phyloP scores from a whole-genome alignment of 2,888 invertebrate species.

The Hypomecis atomaria region DNA sequence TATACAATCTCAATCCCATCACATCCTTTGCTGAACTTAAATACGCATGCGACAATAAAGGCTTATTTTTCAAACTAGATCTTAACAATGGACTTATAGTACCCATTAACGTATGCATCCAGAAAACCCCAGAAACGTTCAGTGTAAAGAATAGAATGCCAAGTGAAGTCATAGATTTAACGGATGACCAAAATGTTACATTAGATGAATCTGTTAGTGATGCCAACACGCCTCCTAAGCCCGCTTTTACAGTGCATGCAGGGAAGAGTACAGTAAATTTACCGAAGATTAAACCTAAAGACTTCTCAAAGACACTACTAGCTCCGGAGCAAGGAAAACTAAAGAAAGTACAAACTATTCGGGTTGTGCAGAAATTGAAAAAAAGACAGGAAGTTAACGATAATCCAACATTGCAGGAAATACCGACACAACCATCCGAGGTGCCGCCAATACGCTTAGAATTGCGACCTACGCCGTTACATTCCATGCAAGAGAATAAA shows the following conservation, averaged over 20 bases:
- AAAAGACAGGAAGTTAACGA: too few relatives aligned
- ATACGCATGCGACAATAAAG: conserved; percentile 60
- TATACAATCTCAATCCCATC: conserved; percentile 51
- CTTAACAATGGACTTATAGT: conserved; percentile 57
- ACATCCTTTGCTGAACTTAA: conserved; percentile 65
- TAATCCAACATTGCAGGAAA: too few relatives aligned
- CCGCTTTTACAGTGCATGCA: neutral
- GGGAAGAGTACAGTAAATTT: neutral
- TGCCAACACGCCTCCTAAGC: neutral
- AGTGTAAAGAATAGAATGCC: neutral
- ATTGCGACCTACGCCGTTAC: neutral
- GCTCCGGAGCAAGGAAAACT: neutral
- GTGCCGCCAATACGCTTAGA: too few relatives aligned
- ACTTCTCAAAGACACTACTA: neutral
- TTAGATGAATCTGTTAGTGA: conserved; percentile 5
- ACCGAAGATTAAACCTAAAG: conserved; percentile 1
- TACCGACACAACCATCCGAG: neutral
- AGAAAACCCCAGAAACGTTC: conserved; percentile 42
- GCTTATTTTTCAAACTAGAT: conserved; percentile 68
- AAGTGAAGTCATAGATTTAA: conserved; percentile 64
- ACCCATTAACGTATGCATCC: conserved; percentile 69
- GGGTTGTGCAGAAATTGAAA: too few relatives aligned
- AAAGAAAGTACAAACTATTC: too few relatives aligned
- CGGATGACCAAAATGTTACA: conserved; percentile 55
- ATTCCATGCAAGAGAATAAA: conserved; percentile 21